A percentile compares a stretch with the other conserved stretches of the same genome.
These are phyloP conservation scores for Drosophila ogumai DNA, from an alignment of 1,140 invertebrate genomes.

Conservation along the genomic window DNA sequence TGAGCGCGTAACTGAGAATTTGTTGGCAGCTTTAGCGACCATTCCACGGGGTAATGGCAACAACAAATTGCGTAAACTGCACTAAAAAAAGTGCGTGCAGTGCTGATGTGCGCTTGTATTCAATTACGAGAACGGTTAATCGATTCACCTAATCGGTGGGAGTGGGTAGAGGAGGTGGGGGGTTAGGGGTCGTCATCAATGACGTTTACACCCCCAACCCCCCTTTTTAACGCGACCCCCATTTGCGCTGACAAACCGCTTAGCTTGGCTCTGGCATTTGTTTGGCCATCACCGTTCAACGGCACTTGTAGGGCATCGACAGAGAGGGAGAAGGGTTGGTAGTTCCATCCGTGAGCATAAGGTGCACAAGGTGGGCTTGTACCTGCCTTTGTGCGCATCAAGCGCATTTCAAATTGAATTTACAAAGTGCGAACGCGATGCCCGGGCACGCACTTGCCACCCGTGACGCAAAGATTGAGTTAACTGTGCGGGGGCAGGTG, in stretches of 20 bases:
- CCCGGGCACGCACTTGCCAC: constrained; percentile 44
- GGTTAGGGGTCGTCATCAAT: constrained; percentile 25
- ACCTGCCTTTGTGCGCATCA: constrained; percentile 59
- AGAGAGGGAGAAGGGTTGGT: neutral
- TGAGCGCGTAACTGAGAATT: constrained; percentile 63
- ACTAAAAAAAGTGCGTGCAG: constrained; percentile 27
- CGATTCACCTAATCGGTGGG: constrained; percentile 42
- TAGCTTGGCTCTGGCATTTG: constrained; percentile 56
- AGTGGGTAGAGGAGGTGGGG: too few relatives aligned
- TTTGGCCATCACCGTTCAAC: constrained; percentile 51
- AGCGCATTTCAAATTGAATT: constrained; percentile 78
- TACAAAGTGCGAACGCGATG: constrained; percentile 59
- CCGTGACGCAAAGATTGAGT: constrained; percentile 40
- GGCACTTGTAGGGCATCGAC: constrained; percentile 70
- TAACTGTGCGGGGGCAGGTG: constrained; percentile 19
- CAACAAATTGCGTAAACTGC: constrained; percentile 46
- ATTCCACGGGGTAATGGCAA: constrained; percentile 43
- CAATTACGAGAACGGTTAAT: constrained; percentile 51
- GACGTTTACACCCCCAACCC: constrained; percentile 25
- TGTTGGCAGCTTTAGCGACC: constrained; percentile 48
- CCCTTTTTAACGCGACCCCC: constrained; percentile 20
- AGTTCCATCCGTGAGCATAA: constrained; percentile 2
- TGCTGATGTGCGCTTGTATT: constrained; percentile 26
- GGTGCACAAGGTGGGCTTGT: constrained; percentile 26
- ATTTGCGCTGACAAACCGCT: constrained; percentile 53